Base-by-base conservation (phyloP, 2,888 invertebrate species). In the Dasypolia templi region DNA sequence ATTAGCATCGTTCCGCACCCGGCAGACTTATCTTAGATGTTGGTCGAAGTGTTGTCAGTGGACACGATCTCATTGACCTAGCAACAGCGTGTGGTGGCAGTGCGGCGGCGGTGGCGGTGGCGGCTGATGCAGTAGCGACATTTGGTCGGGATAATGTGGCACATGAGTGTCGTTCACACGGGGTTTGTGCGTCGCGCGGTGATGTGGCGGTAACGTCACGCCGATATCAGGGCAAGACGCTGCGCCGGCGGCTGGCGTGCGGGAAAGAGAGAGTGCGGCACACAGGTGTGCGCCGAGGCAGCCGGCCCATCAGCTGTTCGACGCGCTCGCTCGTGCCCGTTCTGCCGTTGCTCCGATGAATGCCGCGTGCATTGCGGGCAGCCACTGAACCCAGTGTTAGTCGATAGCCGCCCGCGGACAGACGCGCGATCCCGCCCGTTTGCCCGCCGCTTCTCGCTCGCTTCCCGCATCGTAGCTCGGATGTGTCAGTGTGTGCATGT, bases 301-400 rank as follows among this genome's bases (percentile, higher is more conserved):
- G 92, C 92, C 93, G 93, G 91, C 90, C 84, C 91, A 93, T 95
- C 95, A 95, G 94, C 95, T 95, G 94, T 94, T 95, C 93, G 88
- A 79, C 87, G 81, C 81, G 90, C 91, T 90, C 89, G 91, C 87
- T 93, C 93, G 93, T 94, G 92, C 92, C 91, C 90, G 86, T 87
- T 89, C 89, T 89, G 89, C 86, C 88, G 87, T 88, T 84, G 85
- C 85, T 84, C 84, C 85, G 82, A 84, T 80, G 89, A 89, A 88
- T 87, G 88, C 90, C 90, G 91, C 92, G 89, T 83, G 86, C 87
- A 86, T 82, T 85, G 82, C 84, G 84, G 82, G 85, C 87, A 88
- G 88, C 86, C 89, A 89, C 88, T 87, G 87, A 89, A 91, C 91
- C 91, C 94, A 95, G 95, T 95, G 91, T 87, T 89, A 91, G 94